Percentiles rank a stretch among this genome's conserved stretches.
Conservation (phyloP, 2,113 vertebrate genomes). For the Pluvialis apricaria region DNA sequence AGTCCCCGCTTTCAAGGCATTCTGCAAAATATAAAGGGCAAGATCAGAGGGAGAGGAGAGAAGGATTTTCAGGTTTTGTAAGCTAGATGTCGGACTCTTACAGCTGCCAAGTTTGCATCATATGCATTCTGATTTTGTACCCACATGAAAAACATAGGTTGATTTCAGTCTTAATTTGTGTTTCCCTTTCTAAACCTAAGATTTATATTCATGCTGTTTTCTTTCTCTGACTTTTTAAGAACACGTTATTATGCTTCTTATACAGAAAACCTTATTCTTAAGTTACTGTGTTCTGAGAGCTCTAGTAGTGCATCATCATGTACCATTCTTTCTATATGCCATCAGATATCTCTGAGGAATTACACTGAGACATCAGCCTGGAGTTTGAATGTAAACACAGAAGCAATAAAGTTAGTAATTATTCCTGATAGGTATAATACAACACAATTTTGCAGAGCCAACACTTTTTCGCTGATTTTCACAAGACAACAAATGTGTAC, state of each 20-base stretch:
- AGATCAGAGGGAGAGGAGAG: background rate
- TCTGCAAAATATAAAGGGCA: background rate
- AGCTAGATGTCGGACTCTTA: background rate
- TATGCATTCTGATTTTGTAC: background rate
- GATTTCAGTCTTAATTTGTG: background rate
- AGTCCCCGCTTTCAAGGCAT: background rate
- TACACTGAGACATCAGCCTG: background rate
- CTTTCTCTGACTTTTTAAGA: background rate
- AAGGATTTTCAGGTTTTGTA: background rate
- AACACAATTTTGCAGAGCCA: background rate
- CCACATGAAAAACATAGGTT: background rate
- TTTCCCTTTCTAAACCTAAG: background rate
- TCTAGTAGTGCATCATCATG: background rate
- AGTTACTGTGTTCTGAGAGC: background rate
- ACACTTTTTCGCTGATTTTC: background rate
- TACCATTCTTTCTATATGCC: background rate
- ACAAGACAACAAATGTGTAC: rapidly evolving
- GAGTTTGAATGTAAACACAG: background rate
- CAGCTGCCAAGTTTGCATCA: background rate
- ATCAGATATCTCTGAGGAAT: background rate
- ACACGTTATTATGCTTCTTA: background rate
- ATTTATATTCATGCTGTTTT: background rate
- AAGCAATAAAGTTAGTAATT: background rate
- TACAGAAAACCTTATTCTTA: background rate
- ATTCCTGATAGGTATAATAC: background rate